These are phyloP conservation scores for Drosophila mettleri DNA, from an alignment of 2,888 invertebrate species.

Conservation along the genomic window DNA sequence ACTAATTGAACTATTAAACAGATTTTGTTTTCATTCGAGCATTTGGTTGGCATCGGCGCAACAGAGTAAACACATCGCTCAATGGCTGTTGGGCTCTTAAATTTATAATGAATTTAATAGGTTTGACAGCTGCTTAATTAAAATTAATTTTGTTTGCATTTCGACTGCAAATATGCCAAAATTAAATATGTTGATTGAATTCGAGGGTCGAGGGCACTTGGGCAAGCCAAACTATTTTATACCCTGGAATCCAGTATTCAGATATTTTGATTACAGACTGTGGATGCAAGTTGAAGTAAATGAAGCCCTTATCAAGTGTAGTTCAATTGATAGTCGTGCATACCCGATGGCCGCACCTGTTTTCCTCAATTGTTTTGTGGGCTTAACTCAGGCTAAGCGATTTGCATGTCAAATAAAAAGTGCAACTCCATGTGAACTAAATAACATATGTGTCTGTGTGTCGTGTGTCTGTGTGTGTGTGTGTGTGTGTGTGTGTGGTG, in stretches of 20 bases:
- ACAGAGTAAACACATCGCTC: background rate
- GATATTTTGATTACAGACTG: no score
- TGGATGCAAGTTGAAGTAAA: background rate
- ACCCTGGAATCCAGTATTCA: background rate
- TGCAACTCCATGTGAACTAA: constrained; percentile 12
- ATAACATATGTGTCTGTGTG: background rate
- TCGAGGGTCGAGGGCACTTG: background rate
- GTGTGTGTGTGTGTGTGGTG: constrained; percentile 3
- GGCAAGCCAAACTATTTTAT: background rate
- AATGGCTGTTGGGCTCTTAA: constrained; percentile 3
- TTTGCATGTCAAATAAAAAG: constrained; percentile 15
- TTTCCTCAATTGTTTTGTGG: constrained; percentile 4
- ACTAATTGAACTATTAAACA: background rate
- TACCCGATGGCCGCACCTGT: background rate
- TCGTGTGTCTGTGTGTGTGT: background rate
- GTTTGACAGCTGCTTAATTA: constrained; percentile 14
- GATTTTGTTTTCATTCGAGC: background rate
- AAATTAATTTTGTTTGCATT: background rate
- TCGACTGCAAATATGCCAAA: background rate
- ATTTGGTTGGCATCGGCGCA: background rate
- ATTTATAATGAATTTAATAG: constrained; percentile 5
- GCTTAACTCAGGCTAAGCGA: background rate
- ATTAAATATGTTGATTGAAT: constrained; percentile 1
- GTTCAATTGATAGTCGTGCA: background rate
- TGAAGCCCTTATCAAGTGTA: background rate